Percentiles rank a stretch among this genome's conserved stretches.
Evolutionary conservation across 2,888 invertebrate species (phyloP).

Genomic region (Meandrusa payeni): DNA sequence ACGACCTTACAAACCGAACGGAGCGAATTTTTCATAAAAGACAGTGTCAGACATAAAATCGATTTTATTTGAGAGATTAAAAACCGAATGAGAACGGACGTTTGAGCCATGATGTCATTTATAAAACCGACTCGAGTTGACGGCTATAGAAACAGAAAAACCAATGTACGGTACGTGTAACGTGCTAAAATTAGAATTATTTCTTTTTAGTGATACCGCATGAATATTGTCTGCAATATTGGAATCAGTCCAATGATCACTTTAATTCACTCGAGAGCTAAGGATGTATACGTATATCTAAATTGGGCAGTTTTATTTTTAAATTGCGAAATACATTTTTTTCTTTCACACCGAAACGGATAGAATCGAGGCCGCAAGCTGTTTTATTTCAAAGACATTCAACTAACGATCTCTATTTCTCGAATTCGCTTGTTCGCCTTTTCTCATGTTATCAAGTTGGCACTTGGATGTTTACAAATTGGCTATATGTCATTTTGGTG

Average conservation of each 20-base stretch:
- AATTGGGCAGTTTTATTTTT: slow-evolving; percentile 23
- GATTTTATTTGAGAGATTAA: slow-evolving; percentile 18
- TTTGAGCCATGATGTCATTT: slow-evolving; percentile 17
- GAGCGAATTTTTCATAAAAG: background rate
- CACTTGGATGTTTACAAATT: slow-evolving; percentile 33
- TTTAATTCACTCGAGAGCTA: slow-evolving; percentile 66
- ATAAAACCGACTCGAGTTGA: slow-evolving; percentile 16
- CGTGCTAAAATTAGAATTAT: slow-evolving; percentile 66
- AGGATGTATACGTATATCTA: slow-evolving; percentile 54
- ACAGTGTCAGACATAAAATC: slow-evolving; percentile 11
- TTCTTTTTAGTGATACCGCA: slow-evolving; percentile 60
- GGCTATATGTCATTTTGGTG: slow-evolving; percentile 38
- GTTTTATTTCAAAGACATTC: slow-evolving; percentile 30
- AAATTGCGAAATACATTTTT: slow-evolving; percentile 20
- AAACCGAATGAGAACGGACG: slow-evolving; percentile 8
- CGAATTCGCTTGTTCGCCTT: slow-evolving; percentile 25
- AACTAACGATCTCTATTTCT: slow-evolving; percentile 23
- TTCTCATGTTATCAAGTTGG: slow-evolving; percentile 50
- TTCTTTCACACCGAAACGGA: slow-evolving; percentile 27
- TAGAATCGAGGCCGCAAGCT: slow-evolving; percentile 29
- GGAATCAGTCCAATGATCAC: slow-evolving; percentile 71
- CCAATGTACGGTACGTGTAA: slow-evolving; percentile 40
- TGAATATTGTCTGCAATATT: slow-evolving; percentile 61
- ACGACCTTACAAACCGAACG: background rate
- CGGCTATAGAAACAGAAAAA: slow-evolving; percentile 34